Evolutionary conservation across 2,797 vertebrate species (phyloP), one percentile per base, ranked within the genome.

Genomic region (Enteromius afrohamiltoni): DNA sequence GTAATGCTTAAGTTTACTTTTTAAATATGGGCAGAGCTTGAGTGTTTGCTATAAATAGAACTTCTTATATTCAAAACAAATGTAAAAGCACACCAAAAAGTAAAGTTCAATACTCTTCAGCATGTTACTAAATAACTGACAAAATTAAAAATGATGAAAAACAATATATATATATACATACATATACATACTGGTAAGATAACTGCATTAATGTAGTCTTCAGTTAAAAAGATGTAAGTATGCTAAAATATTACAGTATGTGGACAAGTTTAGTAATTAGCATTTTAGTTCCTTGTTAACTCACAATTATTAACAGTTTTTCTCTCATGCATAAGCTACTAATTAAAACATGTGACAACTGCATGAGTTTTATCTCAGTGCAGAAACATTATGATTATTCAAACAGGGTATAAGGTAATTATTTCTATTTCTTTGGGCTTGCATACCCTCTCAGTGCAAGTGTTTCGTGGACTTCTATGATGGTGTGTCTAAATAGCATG

Each of bases 301-400:
- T 16, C 7, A 73, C 19, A n/a, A 34, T 74, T 81, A 29, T n/a
- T 76, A 10, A 26, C 8, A 9, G 4, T 29, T 37, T 31, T 26
- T n/a, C 1, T 42, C 19, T 76, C 31, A 53, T 21, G 23, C 49
- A 40, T 69, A 47, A 60, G 51, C 74, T 45, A 17, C 60, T 53
- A 70, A 83, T 77, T 77, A 60, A 77, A 76, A 40, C 1, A 45
- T 55, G 8, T 23, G 45, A 14, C 13, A 31, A 55, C 53, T 3
- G 53, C n/a, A 77, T 17, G 21, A 69, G 73, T 70, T 83, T 31
- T 73, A 26, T 47, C 26, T 34, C 37, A 45, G 3, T 31, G 31
- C 42, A 62, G n/a, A 65, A 68, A 17, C 23, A 55, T 40, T 23
- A 62, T 62, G 26, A 77, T 83, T 70, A 77, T 77, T 77, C 74